Evolutionary conservation across 2,888 invertebrate genomes (phyloP).

Genomic region (Tachystola acroxantha): DNA sequence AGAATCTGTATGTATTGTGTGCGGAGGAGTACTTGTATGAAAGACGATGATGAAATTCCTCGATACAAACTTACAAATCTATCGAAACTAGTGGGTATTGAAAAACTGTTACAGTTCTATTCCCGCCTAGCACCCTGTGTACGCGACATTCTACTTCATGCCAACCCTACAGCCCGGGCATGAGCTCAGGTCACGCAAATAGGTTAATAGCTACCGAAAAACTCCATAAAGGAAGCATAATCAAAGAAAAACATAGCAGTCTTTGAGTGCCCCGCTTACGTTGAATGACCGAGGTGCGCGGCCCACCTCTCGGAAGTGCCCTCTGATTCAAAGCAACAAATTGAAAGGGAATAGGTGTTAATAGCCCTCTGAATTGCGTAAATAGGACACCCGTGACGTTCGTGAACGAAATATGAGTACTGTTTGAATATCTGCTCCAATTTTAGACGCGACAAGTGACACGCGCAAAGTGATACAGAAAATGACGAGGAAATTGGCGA

Average conservation of each 20-base stretch:
- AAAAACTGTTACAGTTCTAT: no score
- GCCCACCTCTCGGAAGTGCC: conserved; percentile 14
- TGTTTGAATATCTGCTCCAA: no score
- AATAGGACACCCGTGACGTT: conserved; percentile 1
- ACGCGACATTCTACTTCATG: no score
- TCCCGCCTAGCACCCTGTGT: no score
- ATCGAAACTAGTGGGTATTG: no score
- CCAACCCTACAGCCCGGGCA: conserved; percentile 17
- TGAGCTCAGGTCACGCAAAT: conserved; percentile 54
- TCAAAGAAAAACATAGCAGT: conserved; percentile 50
- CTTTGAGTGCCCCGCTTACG: conserved; percentile 28
- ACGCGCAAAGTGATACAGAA: no score
- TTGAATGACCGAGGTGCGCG: conserved; percentile 22
- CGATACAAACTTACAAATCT: no score
- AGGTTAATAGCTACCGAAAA: conserved; percentile 56
- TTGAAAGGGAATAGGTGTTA: conserved; percentile 13
- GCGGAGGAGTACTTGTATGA: no score
- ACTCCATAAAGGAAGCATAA: conserved; percentile 45
- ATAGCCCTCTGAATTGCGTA: conserved; percentile 4
- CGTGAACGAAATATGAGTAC: conserved; percentile 16
- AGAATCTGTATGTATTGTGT: no score
- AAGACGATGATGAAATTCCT: no score
- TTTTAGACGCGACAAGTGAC: no score
- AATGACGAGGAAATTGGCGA: no score
- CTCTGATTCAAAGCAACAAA: conserved; percentile 12